These are phyloP conservation scores for Dynastes grantii DNA, from an alignment of 2,888 invertebrate genomes.

Conservation along the genomic window DNA sequence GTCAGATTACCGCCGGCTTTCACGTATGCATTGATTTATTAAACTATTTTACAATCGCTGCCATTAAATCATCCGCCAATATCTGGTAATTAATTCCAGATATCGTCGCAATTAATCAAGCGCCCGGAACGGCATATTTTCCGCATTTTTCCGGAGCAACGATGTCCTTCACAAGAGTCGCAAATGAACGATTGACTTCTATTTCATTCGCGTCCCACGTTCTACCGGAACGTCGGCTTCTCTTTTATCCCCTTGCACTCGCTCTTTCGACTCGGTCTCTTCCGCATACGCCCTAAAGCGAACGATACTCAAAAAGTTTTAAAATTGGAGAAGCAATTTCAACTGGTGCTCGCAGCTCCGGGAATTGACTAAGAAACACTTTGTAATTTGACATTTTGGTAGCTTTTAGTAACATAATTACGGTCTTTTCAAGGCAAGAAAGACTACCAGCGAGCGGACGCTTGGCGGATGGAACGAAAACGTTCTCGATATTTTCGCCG, in stretches of 20 bases:
- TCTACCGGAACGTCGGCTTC: constrained; percentile 23
- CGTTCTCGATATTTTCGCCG: constrained; percentile 52
- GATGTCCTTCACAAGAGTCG: constrained; percentile 41
- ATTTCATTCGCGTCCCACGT: constrained; percentile 18
- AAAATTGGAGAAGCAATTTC: constrained; percentile 49
- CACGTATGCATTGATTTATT: constrained; percentile 47
- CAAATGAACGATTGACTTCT: constrained; percentile 45
- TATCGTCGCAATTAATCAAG: constrained; percentile 50
- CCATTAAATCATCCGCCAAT: constrained; percentile 49
- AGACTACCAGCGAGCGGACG: constrained; percentile 10
- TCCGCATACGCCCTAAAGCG: constrained; percentile 28
- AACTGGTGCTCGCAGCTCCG: constrained; percentile 36
- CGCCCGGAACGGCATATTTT: constrained; percentile 39
- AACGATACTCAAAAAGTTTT: constrained; percentile 39
- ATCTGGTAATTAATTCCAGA: constrained; percentile 50
- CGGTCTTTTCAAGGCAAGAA: constrained; percentile 63
- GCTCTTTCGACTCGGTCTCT: constrained; percentile 19
- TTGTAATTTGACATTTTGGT: constrained; percentile 61
- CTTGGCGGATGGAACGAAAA: constrained; percentile 17
- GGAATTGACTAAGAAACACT: constrained; percentile 53
- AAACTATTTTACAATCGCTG: constrained; percentile 49
- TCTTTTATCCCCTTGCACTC: constrained; percentile 22
- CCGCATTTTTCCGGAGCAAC: constrained; percentile 39
- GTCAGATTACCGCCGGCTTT: constrained; percentile 40
- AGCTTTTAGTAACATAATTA: constrained; percentile 65